Base-by-base conservation (phyloP, 2,113 vertebrate genomes). In the Motacilla alba region DNA sequence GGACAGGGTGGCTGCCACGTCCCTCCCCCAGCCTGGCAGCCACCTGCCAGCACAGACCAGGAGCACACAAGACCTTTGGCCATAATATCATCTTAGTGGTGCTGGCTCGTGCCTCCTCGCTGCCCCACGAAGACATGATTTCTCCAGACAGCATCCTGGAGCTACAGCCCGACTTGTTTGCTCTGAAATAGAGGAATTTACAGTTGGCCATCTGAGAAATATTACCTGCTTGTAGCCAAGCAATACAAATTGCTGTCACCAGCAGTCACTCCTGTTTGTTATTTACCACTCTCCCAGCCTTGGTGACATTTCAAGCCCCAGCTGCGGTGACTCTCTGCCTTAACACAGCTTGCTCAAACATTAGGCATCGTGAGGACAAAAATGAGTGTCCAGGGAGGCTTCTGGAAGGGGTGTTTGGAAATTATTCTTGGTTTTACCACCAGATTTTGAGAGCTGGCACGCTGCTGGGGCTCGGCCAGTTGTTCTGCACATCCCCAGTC, bases 1-100 rank as follows among this genome's bases (percentile, higher is more conserved):
- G 67, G 86, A 43, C 80, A 49, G 6, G 2, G 72, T 0, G 10
- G 56, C 43, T 67, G 58, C 43, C 87, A 87, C 13, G 0, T 87
- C 87, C 60, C 90, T 73, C 6, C 50, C 56, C 16, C 91, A 80
- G 82, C 81, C 66, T 7, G 35, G 59, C 50, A 95, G 74, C 69
- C 81, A 60, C 77, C 81, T 70, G 83, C 44, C 87, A 87, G 69
- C 6, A 0, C 64, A 9, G 37, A 20, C 69, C 21, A 87, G 84
- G 74, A 87, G 74, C 91, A 83, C 81, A 28, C 55, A 24, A 68
- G 84, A 89, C 95, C 93, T 97, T 94, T 91, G 89, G 91, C 69
- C 86, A 58, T 5, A 10, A 21, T 3, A n/a, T 37, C 72, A 1
- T 0, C 9, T n/a, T 8, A 46, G 67, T 10, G 3, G 59, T 3